phyloP scores from a whole-genome alignment of 2,888 invertebrate species.

The Acleris cristana region DNA sequence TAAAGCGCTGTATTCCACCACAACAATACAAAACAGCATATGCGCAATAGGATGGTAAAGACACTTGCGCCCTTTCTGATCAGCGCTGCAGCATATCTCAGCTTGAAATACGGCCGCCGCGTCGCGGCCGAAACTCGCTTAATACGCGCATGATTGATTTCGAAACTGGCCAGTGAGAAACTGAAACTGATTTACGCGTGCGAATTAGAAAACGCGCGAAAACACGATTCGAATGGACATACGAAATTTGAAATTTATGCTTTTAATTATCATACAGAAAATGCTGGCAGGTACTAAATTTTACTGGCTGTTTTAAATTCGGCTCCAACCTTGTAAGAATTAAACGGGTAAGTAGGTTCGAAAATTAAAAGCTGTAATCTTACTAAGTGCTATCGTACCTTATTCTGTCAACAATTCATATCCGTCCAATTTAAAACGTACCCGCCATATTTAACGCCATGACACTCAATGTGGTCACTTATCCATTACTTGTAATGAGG shows the following conservation, averaged over 20 bases:
- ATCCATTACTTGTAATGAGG: slow-evolving; percentile 53
- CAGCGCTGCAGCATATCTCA: slow-evolving; percentile 67
- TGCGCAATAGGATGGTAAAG: background rate
- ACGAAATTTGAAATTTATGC: slow-evolving; percentile 10
- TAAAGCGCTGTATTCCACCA: slow-evolving; percentile 62
- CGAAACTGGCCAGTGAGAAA: slow-evolving; percentile 51
- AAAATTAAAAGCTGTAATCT: too few relatives aligned
- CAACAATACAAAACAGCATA: slow-evolving; percentile 26
- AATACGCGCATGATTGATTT: slow-evolving; percentile 79
- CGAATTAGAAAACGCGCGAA: slow-evolving; percentile 28
- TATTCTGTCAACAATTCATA: slow-evolving; percentile 15
- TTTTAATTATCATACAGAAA: background rate
- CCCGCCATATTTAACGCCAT: slow-evolving; percentile 44
- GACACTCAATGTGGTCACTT: slow-evolving; percentile 52
- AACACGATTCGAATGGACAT: slow-evolving; percentile 5
- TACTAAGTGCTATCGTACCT: slow-evolving; percentile 7
- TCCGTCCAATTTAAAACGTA: slow-evolving; percentile 39
- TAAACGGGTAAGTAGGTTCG: too few relatives aligned
- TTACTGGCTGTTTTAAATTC: background rate
- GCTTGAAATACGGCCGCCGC: slow-evolving; percentile 77
- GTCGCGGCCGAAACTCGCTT: slow-evolving; percentile 68
- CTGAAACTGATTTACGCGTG: slow-evolving; percentile 37
- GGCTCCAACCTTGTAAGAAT: too few relatives aligned
- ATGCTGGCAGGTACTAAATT: background rate
- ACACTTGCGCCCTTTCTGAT: slow-evolving; percentile 5